These are phyloP conservation scores for Chaetodon trifasciatus DNA, from an alignment of 2,797 vertebrate genomes.

Conservation along the genomic window DNA sequence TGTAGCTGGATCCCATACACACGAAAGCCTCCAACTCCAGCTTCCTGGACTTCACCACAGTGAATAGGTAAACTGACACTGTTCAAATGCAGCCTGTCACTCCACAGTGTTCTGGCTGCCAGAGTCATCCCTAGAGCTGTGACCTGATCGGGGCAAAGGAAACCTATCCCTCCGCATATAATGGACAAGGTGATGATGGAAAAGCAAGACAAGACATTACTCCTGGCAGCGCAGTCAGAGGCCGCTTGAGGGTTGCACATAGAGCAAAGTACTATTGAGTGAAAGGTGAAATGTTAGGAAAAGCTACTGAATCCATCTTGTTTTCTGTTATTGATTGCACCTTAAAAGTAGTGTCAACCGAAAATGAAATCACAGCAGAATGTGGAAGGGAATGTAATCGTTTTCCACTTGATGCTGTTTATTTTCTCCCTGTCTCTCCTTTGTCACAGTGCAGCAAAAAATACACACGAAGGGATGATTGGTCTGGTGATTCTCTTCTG, in stretches of 20 bases:
- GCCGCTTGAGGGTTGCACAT: constrained; percentile 6
- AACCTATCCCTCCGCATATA: constrained; percentile 31
- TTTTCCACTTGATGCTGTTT: neutral
- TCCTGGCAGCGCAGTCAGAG: constrained; percentile 11
- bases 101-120: neutral
- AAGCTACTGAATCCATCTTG: neutral
- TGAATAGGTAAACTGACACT: constrained; percentile 31
- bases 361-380: neutral
- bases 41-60: constrained; percentile 5
- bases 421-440: neutral
- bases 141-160: constrained; percentile 24
- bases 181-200: constrained; percentile 33
- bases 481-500: constrained; percentile 10
- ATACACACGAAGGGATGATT: constrained; percentile 12
- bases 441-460: constrained; percentile 1
- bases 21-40: neutral
- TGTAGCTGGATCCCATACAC: neutral
- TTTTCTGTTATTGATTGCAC: neutral
- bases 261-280: neutral
- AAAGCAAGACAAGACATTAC: constrained; percentile 20
- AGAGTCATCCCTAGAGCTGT: constrained; percentile 25
- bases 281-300: constrained; percentile 2
- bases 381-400: neutral
- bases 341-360: neutral
- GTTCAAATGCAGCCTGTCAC: constrained; percentile 24